Evolutionary conservation across 2,113 vertebrate species (phyloP).

Genomic region (Dasyprocta punctata): DNA sequence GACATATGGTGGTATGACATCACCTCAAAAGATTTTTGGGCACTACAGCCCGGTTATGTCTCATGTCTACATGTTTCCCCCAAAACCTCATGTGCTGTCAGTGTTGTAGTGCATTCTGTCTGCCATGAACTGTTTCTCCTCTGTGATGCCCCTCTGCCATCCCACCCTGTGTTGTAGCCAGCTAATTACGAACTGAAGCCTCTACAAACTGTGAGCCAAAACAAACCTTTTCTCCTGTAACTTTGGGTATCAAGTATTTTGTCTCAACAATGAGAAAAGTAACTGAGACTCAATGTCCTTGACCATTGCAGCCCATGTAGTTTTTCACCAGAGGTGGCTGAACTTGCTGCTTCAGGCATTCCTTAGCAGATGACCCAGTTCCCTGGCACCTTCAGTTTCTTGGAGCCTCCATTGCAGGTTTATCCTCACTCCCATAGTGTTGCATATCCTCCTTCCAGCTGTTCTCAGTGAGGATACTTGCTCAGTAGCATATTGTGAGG

Average conservation of each 20-base stretch:
- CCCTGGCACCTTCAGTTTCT: not conserved
- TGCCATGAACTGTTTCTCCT: not conserved
- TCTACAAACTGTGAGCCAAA: not conserved
- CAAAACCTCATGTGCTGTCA: not conserved
- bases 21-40: not conserved
- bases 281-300: not conserved
- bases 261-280: not conserved
- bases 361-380: not conserved
- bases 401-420: not conserved
- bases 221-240: not conserved
- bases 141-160: not conserved
- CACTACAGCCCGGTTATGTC: not conserved
- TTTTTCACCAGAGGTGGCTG: not conserved
- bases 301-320: not conserved
- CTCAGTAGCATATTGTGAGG: not conserved
- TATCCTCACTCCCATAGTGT: not conserved
- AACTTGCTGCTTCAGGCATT: not conserved
- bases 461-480: not conserved
- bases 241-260: not conserved
- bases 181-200: not conserved
- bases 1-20: not conserved
- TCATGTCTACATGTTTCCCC: not conserved
- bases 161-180: not conserved
- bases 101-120: not conserved
- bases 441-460: not conserved